Evolutionary conservation across 2,797 vertebrate species (phyloP).

Genomic region (Xyrichtys novacula): DNA sequence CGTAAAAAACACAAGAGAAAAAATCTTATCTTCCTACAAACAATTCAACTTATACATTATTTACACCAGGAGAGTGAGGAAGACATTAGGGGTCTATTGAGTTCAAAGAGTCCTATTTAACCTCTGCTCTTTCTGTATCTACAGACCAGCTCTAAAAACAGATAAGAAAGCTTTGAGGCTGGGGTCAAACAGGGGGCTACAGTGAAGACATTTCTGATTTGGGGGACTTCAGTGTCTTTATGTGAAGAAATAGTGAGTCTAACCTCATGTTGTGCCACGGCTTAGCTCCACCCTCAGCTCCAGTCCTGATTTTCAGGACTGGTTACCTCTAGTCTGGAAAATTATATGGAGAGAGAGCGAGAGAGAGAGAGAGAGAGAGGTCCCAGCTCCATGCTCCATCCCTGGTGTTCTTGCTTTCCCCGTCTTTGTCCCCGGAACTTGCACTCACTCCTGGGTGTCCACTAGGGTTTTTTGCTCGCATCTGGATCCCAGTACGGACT

Average conservation of each 20-base stretch:
- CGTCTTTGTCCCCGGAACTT: conserved; percentile 85
- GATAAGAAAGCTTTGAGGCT: conserved; percentile 35
- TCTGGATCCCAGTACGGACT: conserved; percentile 74
- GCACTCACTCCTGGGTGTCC: conserved; percentile 70
- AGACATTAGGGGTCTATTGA: conserved; percentile 15
- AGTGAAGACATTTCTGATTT: conserved; percentile 37
- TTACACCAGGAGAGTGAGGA: conserved; percentile 19
- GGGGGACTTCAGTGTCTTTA: conserved; percentile 8
- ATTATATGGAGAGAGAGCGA: not conserved
- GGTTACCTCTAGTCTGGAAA: conserved; percentile 41
- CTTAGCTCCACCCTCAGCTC: conserved; percentile 61
- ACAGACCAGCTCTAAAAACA: conserved; percentile 24
- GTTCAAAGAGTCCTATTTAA: conserved; percentile 42
- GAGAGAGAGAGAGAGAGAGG: conserved; percentile 1
- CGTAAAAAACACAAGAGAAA: too few species aligned
- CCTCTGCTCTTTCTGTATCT: conserved; percentile 40
- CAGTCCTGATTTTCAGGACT: conserved; percentile 70
- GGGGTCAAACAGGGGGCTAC: conserved; percentile 33
- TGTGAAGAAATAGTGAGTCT: conserved; percentile 6
- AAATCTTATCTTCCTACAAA: conserved; percentile 20
- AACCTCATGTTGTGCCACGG: conserved; percentile 16
- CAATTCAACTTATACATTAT: conserved; percentile 36
- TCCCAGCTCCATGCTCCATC: conserved; percentile 78
- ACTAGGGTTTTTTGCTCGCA: conserved; percentile 66
- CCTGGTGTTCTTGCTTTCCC: conserved; percentile 82